Evolutionary conservation across 2,797 vertebrate genomes (phyloP).

Genomic region (Acrocephalus scirpaceus): DNA sequence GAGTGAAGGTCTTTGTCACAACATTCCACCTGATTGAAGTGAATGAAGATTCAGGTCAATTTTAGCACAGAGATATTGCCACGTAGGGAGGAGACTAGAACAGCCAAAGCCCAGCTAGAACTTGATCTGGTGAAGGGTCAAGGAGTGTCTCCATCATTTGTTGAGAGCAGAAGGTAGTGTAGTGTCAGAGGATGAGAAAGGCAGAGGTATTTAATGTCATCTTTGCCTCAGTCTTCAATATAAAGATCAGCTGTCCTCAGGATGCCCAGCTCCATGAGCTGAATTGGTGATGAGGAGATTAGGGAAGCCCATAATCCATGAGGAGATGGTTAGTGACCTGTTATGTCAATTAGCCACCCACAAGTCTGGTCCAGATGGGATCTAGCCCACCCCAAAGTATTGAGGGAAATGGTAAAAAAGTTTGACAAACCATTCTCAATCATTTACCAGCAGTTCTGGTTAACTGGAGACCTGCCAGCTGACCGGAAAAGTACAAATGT

Average conservation of each 20-base stretch:
- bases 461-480: neutral
- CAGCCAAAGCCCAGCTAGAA: neutral
- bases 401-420: neutral
- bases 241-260: neutral
- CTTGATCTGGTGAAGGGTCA: neutral
- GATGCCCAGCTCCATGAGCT: neutral
- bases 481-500: neutral
- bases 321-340: neutral
- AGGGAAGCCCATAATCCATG: neutral
- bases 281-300: neutral
- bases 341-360: neutral
- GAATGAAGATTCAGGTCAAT: constrained; percentile 1
- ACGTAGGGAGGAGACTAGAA: neutral
- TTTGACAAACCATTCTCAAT: neutral
- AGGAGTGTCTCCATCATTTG: neutral
- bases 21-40: constrained; percentile 83
- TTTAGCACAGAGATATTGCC: neutral
- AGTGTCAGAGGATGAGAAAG: neutral
- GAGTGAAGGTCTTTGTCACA: constrained; percentile 91
- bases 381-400: neutral
- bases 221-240: neutral
- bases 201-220: neutral
- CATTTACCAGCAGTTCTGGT: neutral
- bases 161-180: neutral
- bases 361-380: neutral